Percentiles rank a stretch among this genome's conserved stretches.
These are phyloP conservation scores for Bugulina stolonifera DNA, from an alignment of 2,888 invertebrate species.

Conservation along the genomic window DNA sequence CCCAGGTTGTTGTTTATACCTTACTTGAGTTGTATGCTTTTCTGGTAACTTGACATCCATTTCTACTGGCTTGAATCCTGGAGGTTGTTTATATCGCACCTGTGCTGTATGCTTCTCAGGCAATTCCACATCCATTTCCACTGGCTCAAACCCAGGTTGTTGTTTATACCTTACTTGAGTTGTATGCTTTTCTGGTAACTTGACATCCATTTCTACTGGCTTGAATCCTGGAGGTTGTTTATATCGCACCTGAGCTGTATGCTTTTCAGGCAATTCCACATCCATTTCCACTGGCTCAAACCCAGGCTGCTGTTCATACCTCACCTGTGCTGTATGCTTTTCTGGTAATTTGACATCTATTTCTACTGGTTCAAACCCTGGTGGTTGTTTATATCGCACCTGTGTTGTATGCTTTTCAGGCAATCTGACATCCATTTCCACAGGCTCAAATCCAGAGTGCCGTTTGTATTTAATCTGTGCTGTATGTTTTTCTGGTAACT, in stretches of 20 bases:
- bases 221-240: neutral
- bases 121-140: slow-evolving; percentile 6
- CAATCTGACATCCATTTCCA: neutral
- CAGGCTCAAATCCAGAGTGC: slow-evolving; percentile 9
- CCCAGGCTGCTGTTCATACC: neutral
- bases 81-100: neutral
- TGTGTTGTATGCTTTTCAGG: neutral
- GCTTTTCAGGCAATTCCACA: slow-evolving; percentile 2
- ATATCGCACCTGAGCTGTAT: neutral
- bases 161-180: neutral
- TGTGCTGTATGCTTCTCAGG: neutral
- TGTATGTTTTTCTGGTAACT: neutral
- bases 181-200: neutral
- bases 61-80: slow-evolving; percentile 10
- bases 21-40: neutral
- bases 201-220: slow-evolving; percentile 17
- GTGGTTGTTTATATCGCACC: neutral
- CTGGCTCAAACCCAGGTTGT: slow-evolving; percentile 18
- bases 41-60: slow-evolving; percentile 1
- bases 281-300: slow-evolving; percentile 21
- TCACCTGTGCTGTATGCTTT: neutral
- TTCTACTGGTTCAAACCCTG: slow-evolving; percentile 17
- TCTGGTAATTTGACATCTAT: slow-evolving; percentile 2
- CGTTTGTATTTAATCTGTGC: neutral
- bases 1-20: neutral